Base-by-base conservation (phyloP, 64 coral and sea anemone genomes). In the Anthopleura sola region DNA sequence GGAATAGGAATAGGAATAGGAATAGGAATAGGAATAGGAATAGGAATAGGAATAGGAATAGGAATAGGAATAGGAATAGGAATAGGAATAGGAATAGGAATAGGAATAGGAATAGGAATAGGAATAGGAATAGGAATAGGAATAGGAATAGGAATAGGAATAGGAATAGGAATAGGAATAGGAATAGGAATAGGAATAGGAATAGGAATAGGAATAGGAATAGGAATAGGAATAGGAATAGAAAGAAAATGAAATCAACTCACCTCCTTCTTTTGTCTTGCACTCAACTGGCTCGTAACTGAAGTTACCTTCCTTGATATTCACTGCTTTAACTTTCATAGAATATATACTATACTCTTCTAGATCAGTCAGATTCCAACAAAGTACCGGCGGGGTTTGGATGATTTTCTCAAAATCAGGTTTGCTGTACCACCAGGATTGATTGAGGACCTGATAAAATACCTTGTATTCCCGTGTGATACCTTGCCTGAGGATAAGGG, bases 181-280 rank as follows among this genome's bases (percentile, higher is more conserved):
- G 0, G 13, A 7, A 17, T 14, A 53, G 6, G 14, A 53, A 53
- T 12, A 17, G 50, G 13, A 14, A 12, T 53, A 53, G 1, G 7
- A 53, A 53, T 53, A 53, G 13, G 6, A 53, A 53, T 53, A 3
- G 0, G 13, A 53, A 53, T 53, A 14, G 50, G 0, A 53, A 53
- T 3, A 12, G 50, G 13, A 53, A 14, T 15, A 7, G 14, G 13
- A 53, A 53, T 53, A 53, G 1, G 14, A 53, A 53, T 53, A 7
- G 2, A 53, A 53, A 15, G 50, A 53, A 53, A 53, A 53, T 53
- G 50, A 53, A 13, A 71, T 71, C 5, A 71, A 77, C 48, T 36
- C 51, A 86, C 85, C 85, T 86, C 37, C 71, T 56, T 86, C 85
- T 7, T 1, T 1, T 8, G 85, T 86, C 46, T 50, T 76, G 39